Evolutionary conservation across 2,113 vertebrate species (phyloP).

Genomic region (Leptocoma aspasia): DNA sequence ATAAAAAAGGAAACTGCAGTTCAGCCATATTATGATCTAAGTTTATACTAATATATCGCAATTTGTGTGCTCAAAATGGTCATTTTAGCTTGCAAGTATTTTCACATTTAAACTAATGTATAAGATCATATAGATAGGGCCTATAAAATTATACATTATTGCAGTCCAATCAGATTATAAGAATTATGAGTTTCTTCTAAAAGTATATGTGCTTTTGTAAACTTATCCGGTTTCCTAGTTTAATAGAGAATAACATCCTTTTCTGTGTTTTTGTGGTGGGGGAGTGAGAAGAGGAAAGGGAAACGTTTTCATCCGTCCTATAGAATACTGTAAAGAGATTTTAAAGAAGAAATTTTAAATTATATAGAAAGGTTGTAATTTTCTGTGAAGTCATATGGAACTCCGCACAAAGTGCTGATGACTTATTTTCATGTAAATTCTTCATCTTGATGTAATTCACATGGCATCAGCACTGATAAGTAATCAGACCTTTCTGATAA

Average conservation of each 20-base stretch:
- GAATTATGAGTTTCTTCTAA: background rate
- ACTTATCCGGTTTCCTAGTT: background rate
- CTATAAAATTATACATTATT: background rate
- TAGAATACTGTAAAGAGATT: background rate
- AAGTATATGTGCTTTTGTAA: background rate
- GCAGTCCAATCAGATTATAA: background rate
- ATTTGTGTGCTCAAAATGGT: background rate
- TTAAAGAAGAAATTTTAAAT: slow-evolving; percentile 13
- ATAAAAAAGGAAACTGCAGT: background rate
- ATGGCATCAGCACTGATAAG: slow-evolving; percentile 52
- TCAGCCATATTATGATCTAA: background rate
- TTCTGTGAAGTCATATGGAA: slow-evolving; percentile 42
- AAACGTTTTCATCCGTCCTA: background rate
- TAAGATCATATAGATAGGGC: background rate
- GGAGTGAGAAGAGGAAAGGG: background rate
- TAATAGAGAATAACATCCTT: background rate
- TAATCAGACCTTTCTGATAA: slow-evolving; percentile 61
- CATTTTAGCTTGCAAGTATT: background rate
- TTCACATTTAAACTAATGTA: background rate
- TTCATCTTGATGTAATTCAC: slow-evolving; percentile 51
- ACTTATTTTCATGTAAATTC: slow-evolving; percentile 67
- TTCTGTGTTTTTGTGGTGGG: background rate
- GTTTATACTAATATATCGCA: background rate
- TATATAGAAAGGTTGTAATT: slow-evolving; percentile 40
- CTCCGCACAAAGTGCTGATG: slow-evolving; percentile 50